These are phyloP conservation scores for Percopsis omiscomaycus DNA, from an alignment of 2,797 vertebrate species.

Conservation along the genomic window DNA sequence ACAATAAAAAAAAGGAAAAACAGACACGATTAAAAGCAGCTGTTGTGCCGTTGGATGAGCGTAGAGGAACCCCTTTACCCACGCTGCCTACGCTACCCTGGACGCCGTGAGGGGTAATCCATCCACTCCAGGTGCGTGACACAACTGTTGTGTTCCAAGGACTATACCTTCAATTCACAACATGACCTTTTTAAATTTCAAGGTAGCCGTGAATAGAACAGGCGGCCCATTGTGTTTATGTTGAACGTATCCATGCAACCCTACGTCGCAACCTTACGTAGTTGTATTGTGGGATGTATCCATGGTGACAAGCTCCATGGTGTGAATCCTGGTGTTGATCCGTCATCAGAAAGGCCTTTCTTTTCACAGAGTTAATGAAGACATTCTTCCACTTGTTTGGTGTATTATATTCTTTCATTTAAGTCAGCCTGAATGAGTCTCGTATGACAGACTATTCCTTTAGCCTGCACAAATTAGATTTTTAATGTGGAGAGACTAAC, in stretches of 20 bases:
- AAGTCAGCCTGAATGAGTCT: slow-evolving; percentile 2
- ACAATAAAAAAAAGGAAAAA: neutral
- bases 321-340: slow-evolving; percentile 20
- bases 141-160: slow-evolving; percentile 53
- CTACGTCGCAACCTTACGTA: neutral
- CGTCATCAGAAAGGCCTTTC: slow-evolving; percentile 18
- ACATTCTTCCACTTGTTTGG: neutral
- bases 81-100: neutral
- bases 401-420: neutral
- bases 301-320: slow-evolving; percentile 34
- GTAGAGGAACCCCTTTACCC: slow-evolving; percentile 1
- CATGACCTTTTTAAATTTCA: slow-evolving; percentile 78
- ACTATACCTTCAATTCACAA: slow-evolving; percentile 59
- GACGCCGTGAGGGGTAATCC: slow-evolving; percentile 45
- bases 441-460: neutral
- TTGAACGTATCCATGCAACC: slow-evolving; percentile 76
- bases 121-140: slow-evolving; percentile 56
- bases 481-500: slow-evolving; percentile 4
- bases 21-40: slow-evolving; percentile 22
- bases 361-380: neutral
- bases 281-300: slow-evolving; percentile 53
- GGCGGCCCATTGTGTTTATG: slow-evolving; percentile 72
- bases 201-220: slow-evolving; percentile 71
- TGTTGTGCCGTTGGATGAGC: neutral
- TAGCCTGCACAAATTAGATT: neutral